These are phyloP conservation scores for Acropternis orthonyx DNA, from an alignment of 2,797 vertebrate species.

Conservation along the genomic window DNA sequence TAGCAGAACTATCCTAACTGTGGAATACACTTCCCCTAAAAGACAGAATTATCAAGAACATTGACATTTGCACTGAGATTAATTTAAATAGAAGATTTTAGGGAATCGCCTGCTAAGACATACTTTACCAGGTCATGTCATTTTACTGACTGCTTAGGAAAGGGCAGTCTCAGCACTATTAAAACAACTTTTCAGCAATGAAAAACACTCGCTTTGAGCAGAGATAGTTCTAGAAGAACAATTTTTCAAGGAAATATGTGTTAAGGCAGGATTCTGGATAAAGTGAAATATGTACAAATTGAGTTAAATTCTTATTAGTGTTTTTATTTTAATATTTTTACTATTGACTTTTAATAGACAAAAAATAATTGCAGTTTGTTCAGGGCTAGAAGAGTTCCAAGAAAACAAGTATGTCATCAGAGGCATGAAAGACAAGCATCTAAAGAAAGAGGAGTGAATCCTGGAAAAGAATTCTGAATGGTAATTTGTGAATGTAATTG, in stretches of 20 bases:
- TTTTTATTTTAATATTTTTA: not conserved
- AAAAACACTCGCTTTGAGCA: not conserved
- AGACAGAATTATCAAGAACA: constrained; percentile 1
- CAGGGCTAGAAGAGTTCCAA: not conserved
- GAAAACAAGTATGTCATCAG: not conserved
- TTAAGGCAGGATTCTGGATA: not conserved
- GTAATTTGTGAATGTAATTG: not conserved
- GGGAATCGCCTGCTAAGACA: not conserved
- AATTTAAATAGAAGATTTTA: constrained; percentile 40
- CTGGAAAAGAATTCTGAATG: not conserved
- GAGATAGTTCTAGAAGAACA: not conserved
- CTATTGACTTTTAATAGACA: not conserved
- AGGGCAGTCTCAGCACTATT: not conserved
- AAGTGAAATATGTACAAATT: not conserved
- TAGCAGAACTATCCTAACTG: not conserved
- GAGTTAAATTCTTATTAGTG: not conserved
- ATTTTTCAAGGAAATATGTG: not conserved
- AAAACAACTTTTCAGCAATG: not conserved
- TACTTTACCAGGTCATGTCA: not conserved
- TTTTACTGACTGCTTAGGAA: constrained; percentile 18
- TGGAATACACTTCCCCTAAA: not conserved
- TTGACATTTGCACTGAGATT: constrained; percentile 23
- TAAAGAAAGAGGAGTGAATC: not conserved
- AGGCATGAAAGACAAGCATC: not conserved
- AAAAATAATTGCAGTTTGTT: not conserved